Evolutionary conservation across 1,140 invertebrate species (phyloP).

Genomic region (Aradophagus sp.): DNA sequence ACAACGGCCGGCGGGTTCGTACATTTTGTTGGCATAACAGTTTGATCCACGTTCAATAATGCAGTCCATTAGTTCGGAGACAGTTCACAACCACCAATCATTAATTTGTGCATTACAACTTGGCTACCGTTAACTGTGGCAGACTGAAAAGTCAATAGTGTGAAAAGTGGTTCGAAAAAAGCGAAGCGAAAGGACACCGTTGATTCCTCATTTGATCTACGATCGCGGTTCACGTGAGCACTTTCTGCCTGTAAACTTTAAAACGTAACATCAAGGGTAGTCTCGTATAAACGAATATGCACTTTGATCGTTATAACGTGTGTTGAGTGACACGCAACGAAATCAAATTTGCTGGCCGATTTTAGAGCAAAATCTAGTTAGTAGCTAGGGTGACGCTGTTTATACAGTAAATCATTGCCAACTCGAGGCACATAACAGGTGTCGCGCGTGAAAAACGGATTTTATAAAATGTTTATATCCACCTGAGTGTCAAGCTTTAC

Average conservation of each 20-base stretch:
- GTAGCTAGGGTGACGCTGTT: conserved; percentile 35
- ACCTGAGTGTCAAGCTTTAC: conserved; percentile 14
- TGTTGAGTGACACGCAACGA: conserved; percentile 19
- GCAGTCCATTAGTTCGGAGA: too few species aligned
- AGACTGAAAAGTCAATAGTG: conserved; percentile 20
- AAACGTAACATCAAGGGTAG: conserved; percentile 6
- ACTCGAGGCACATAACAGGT: conserved; percentile 47
- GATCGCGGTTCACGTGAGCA: conserved; percentile 12
- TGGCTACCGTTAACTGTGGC: background rate
- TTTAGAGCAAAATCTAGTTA: conserved; percentile 32
- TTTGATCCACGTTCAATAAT: too few species aligned
- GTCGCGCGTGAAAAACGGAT: conserved; percentile 48
- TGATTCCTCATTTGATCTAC: conserved; percentile 8
- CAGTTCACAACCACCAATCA: too few species aligned
- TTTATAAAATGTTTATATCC: conserved; percentile 52
- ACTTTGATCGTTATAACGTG: conserved; percentile 48
- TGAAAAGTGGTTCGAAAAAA: too few species aligned
- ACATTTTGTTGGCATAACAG: too few species aligned
- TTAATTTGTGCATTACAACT: conserved; percentile 7
- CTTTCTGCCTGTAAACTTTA: conserved; percentile 22
- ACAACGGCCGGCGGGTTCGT: too few species aligned
- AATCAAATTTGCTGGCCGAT: conserved; percentile 52
- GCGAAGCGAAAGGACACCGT: too few species aligned
- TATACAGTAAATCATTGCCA: conserved; percentile 41
- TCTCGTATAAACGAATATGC: conserved; percentile 42